phyloP scores from a whole-genome alignment of 1,140 invertebrate genomes.

The Geopemphigus sp. region DNA sequence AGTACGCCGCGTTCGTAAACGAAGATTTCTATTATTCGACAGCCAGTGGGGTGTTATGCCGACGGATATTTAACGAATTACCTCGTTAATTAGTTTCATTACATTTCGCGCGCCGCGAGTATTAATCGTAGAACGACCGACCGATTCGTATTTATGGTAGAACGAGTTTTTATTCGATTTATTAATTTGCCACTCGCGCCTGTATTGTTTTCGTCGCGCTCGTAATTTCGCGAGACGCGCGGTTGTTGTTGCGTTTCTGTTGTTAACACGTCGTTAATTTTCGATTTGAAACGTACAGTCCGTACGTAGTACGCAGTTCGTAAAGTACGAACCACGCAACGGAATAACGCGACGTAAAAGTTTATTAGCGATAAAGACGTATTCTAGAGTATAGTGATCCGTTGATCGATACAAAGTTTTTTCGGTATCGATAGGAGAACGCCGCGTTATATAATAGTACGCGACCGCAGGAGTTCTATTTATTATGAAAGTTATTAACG shows the following conservation, averaged over 20 bases:
- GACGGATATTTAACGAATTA: not conserved
- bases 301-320: no score
- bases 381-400: not conserved
- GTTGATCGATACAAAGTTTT: not conserved
- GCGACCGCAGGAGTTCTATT: not conserved
- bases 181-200: no score
- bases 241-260: no score
- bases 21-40: conserved; percentile 12
- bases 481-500: not conserved
- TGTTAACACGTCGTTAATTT: no score
- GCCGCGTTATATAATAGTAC: not conserved
- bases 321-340: no score
- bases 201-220: no score
- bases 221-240: no score
- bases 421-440: not conserved
- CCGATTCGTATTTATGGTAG: not conserved
- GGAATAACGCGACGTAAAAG: not conserved
- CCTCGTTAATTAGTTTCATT: conserved; percentile 12
- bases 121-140: not conserved
- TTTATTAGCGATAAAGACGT: not conserved
- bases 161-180: not conserved
- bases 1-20: not conserved
- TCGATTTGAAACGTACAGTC: no score
- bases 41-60: not conserved
- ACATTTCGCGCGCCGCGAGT: not conserved